These are phyloP conservation scores for Siphamia tubifer DNA, from an alignment of 2,113 vertebrate species.

Conservation along the genomic window DNA sequence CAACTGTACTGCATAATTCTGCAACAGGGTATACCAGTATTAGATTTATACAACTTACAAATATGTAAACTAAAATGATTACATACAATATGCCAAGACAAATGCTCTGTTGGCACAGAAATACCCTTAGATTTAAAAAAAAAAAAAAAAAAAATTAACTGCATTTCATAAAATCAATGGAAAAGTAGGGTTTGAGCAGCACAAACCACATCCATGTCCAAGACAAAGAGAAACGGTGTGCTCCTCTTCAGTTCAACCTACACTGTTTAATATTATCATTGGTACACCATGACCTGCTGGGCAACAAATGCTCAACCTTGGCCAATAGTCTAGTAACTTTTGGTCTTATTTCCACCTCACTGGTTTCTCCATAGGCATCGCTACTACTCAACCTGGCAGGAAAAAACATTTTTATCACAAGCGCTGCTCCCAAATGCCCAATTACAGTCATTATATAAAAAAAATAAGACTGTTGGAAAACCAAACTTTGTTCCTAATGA, in stretches of 20 bases:
- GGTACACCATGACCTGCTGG: slow-evolving; percentile 35
- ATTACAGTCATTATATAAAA: not conserved
- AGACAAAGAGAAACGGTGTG: not conserved
- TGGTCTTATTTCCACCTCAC: not conserved
- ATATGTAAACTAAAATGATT: no score
- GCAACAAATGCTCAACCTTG: slow-evolving; percentile 38
- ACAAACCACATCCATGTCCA: not conserved
- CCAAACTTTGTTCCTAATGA: slow-evolving; percentile 1
- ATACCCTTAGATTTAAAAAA: no score
- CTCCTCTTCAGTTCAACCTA: not conserved
- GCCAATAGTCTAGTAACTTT: slow-evolving; percentile 12
- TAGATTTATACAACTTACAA: no score
- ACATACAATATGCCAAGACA: no score
- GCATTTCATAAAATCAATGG: no score
- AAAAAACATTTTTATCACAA: not conserved
- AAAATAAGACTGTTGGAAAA: not conserved
- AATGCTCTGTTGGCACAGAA: no score
- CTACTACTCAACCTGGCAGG: not conserved
- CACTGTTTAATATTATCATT: slow-evolving; percentile 1
- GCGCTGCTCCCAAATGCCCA: not conserved
- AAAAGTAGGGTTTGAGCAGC: no score
- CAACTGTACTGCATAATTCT: no score
- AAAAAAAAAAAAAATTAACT: no score
- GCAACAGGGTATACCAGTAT: no score
- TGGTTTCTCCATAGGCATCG: slow-evolving; percentile 1